These are phyloP conservation scores for Sarcophaga variegata DNA, from an alignment of 2,888 invertebrate species.

Conservation along the genomic window DNA sequence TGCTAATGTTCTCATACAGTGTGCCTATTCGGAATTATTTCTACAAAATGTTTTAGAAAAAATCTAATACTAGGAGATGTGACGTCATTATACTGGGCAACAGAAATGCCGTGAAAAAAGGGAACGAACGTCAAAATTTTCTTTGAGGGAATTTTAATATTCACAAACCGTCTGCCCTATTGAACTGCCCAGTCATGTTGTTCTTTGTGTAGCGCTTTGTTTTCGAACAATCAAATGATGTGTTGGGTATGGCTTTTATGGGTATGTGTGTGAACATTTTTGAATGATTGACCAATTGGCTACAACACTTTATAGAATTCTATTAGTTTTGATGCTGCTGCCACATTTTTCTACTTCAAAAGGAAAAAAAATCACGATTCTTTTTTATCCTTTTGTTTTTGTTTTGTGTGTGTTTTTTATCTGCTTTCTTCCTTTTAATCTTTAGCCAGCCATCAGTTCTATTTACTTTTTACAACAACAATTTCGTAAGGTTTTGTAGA, in stretches of 20 bases:
- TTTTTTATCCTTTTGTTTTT: slow-evolving; percentile 41
- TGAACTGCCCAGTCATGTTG: too few species aligned
- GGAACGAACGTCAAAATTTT: too few species aligned
- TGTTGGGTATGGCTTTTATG: background rate
- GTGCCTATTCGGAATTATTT: background rate
- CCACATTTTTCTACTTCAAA: too few species aligned
- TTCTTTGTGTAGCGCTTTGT: background rate
- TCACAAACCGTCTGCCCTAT: too few species aligned
- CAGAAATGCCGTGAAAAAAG: too few species aligned
- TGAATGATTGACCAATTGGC: slow-evolving; percentile 64
- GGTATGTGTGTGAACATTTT: slow-evolving; percentile 44
- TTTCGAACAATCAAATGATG: slow-evolving; percentile 16
- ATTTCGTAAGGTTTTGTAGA: background rate
- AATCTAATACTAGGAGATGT: too few species aligned
- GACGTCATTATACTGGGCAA: too few species aligned
- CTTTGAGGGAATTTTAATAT: too few species aligned
- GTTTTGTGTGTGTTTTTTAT: slow-evolving; percentile 40
- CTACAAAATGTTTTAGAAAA: background rate
- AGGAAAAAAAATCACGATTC: slow-evolving; percentile 3
- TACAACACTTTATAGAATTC: slow-evolving; percentile 52
- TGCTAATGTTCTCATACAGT: background rate
- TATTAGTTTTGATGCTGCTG: background rate
- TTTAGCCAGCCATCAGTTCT: slow-evolving; percentile 23
- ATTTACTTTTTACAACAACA: slow-evolving; percentile 15
- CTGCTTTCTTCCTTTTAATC: slow-evolving; percentile 18